A percentile compares a stretch with the other conserved stretches of the same genome.
Evolutionary conservation across 2,888 invertebrate species (phyloP).

Genomic region (Nyleta sp.): DNA sequence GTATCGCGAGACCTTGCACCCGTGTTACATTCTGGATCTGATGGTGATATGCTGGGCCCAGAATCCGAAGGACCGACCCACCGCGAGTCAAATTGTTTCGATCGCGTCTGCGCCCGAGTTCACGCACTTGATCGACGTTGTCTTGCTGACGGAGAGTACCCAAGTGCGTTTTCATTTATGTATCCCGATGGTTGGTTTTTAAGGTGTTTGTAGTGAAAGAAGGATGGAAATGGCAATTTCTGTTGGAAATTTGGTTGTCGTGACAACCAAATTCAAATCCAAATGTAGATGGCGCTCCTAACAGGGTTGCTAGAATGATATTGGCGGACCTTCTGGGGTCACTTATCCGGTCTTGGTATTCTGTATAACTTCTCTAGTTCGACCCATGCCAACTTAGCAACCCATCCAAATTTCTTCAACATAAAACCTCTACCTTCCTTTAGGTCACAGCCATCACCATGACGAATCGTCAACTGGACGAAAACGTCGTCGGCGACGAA

Average conservation of each 20-base stretch:
- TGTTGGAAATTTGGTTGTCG: too few species aligned
- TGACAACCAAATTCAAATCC: too few species aligned
- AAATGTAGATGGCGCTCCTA: too few species aligned
- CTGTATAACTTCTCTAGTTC: too few species aligned
- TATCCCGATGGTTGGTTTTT: too few species aligned
- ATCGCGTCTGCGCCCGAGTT: constrained; percentile 97
- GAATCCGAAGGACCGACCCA: constrained; percentile 91
- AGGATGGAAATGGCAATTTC: too few species aligned
- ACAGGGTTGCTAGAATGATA: too few species aligned
- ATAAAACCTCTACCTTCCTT: too few species aligned
- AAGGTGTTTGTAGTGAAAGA: too few species aligned
- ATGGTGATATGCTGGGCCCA: constrained; percentile 99
- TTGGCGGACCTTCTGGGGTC: too few species aligned
- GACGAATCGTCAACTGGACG: constrained; percentile 76
- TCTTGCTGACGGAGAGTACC: constrained; percentile 88
- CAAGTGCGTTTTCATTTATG: constrained; percentile 82
- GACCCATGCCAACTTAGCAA: too few species aligned
- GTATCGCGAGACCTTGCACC: constrained; percentile 92
- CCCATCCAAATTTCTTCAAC: neutral
- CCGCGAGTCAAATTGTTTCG: constrained; percentile 97
- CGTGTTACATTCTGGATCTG: constrained; percentile 94
- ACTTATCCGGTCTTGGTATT: too few species aligned
- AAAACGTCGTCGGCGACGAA: constrained; percentile 83
- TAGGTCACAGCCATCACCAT: constrained; percentile 84
- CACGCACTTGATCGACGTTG: constrained; percentile 92